A percentile compares a stretch with the other conserved stretches of the same genome.
Conservation (phyloP, 2,797 vertebrate genomes). For the Sarcophilus harrisii region DNA sequence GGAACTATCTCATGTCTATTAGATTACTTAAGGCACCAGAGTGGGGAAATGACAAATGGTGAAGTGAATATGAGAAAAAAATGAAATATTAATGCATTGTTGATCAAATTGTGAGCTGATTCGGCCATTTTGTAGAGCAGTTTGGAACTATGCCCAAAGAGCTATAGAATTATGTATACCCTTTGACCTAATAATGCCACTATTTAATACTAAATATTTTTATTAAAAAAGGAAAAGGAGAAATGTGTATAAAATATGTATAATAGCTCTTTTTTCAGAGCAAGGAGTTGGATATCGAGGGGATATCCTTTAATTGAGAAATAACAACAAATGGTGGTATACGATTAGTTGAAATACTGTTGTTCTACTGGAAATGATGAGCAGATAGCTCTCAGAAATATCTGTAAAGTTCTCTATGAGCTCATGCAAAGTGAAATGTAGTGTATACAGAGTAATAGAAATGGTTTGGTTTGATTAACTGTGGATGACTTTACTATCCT, state of each 20-base stretch:
- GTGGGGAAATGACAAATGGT: no score
- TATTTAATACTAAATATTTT: no score
- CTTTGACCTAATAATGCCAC: no score
- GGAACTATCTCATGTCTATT: no score
- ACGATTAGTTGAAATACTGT: neutral
- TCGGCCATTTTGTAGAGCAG: no score
- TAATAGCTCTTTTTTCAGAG: neutral
- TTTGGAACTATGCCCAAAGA: no score
- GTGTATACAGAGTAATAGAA: neutral
- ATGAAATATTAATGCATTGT: no score
- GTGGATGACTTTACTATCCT: neutral
- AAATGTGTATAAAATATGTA: neutral
- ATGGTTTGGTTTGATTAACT: neutral
- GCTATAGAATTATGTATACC: no score
- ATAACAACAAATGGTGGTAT: neutral
- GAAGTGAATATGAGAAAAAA: no score
- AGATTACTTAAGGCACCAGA: no score
- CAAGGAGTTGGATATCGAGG: neutral
- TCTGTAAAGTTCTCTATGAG: neutral
- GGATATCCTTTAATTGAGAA: rapidly evolving
- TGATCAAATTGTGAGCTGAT: no score
- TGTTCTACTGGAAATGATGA: neutral
- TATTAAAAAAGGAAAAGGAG: no score
- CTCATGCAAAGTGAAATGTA: neutral
- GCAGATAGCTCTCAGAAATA: neutral